Conservation (phyloP, 2,888 invertebrate species). For the Andrena flavipes region DNA sequence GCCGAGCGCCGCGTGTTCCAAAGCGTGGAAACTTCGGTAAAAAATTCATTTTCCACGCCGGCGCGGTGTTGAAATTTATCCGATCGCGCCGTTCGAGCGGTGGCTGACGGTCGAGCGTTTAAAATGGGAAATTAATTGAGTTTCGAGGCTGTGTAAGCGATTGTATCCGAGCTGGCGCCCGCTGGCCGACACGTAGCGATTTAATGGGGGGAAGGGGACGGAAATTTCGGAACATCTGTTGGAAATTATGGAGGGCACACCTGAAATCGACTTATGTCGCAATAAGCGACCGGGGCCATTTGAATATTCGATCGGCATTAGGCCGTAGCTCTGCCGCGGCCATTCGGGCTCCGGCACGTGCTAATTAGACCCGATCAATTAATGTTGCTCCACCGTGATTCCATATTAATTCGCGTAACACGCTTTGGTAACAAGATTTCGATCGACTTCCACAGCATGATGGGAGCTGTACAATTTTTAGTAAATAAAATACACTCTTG, state of each 20-base stretch:
- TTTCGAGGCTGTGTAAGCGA: not conserved
- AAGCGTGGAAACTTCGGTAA: too few relatives aligned
- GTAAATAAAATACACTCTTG: too few relatives aligned
- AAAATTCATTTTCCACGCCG: not conserved
- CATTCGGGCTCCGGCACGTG: constrained; percentile 37
- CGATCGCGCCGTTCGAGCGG: not conserved
- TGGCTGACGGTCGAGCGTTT: not conserved
- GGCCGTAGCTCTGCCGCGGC: not conserved
- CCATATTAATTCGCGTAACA: constrained; percentile 32
- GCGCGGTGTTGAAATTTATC: not conserved
- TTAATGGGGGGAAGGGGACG: not conserved
- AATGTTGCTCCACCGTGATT: constrained; percentile 27
- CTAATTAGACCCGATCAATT: constrained; percentile 65
- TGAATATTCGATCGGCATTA: constrained; percentile 51
- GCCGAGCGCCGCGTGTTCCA: too few relatives aligned
- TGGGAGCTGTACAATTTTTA: not conserved
- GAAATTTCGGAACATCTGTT: constrained; percentile 39
- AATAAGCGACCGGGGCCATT: constrained; percentile 5
- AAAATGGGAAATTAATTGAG: constrained; percentile 26
- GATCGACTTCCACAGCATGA: not conserved
- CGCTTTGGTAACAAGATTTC: not conserved
- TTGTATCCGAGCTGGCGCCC: not conserved
- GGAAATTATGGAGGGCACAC: constrained; percentile 27
- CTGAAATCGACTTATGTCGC: constrained; percentile 29
- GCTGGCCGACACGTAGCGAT: constrained; percentile 8